These are phyloP conservation scores for Dryobates pubescens DNA, from an alignment of 2,797 vertebrate species.

Conservation along the genomic window DNA sequence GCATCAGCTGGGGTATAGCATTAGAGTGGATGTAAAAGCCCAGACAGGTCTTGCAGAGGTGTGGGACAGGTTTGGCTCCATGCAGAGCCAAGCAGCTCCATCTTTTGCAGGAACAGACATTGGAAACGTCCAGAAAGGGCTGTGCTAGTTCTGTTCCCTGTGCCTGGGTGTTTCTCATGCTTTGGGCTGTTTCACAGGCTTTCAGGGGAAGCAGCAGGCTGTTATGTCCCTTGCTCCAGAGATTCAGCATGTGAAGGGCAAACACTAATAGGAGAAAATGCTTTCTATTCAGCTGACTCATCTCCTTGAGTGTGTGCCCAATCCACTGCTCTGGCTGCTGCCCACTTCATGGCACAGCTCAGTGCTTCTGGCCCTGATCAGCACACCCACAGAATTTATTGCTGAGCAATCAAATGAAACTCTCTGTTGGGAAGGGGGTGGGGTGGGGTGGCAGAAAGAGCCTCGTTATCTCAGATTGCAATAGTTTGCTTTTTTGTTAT, in stretches of 20 bases:
- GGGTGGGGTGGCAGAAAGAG: accelerated
- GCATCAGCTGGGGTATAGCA: neutral
- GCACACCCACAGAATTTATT: neutral
- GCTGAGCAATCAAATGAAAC: neutral
- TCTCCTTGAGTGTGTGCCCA: accelerated
- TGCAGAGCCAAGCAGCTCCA: neutral
- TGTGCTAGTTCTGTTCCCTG: accelerated
- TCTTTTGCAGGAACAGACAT: neutral
- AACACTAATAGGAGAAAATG: accelerated
- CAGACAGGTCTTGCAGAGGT: neutral
- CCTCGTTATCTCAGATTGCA: neutral
- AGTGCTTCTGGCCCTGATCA: neutral
- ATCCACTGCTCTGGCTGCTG: neutral
- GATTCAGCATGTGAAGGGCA: neutral
- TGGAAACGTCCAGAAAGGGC: neutral
- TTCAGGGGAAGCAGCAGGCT: accelerated
- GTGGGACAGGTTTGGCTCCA: neutral
- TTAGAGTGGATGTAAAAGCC: neutral
- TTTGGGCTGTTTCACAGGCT: neutral
- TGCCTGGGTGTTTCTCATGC: neutral
- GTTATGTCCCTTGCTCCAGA: accelerated
- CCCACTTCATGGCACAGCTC: neutral
- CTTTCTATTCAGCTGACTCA: neutral
- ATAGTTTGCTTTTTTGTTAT: neutral
- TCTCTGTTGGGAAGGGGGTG: neutral